Evolutionary conservation across 92 coral and sea anemone species (phyloP).

Genomic region (Blastomussa wellsi): DNA sequence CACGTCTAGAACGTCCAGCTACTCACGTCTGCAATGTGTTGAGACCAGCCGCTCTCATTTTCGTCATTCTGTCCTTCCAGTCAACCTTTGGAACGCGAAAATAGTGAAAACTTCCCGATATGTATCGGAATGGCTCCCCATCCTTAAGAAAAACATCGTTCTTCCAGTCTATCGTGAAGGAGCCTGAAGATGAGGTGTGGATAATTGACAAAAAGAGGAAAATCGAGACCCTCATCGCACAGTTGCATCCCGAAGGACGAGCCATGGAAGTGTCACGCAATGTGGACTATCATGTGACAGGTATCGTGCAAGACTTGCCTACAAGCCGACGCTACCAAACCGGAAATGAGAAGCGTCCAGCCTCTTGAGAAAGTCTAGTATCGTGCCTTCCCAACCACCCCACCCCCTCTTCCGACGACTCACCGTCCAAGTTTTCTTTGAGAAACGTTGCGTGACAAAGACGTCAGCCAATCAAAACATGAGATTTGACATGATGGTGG

Average conservation of each 20-base stretch:
- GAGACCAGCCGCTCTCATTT: slow-evolving; percentile 84
- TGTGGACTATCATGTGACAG: neutral
- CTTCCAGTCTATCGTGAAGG: slow-evolving; percentile 82
- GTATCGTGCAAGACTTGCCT: too few relatives aligned
- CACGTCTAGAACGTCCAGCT: slow-evolving; percentile 78
- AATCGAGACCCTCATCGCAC: neutral
- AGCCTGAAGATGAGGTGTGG: slow-evolving; percentile 39
- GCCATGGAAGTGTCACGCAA: neutral
- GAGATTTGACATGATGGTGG: too few relatives aligned
- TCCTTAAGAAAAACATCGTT: slow-evolving; percentile 84
- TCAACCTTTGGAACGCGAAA: slow-evolving; percentile 73
- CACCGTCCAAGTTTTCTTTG: too few relatives aligned
- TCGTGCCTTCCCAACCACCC: too few relatives aligned
- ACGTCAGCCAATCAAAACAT: too few relatives aligned
- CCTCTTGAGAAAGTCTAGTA: too few relatives aligned
- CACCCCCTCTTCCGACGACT: too few relatives aligned
- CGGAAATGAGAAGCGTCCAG: too few relatives aligned
- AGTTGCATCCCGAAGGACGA: neutral
- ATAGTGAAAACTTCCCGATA: slow-evolving; percentile 85
- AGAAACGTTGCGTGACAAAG: too few relatives aligned
- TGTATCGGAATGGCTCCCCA: slow-evolving; percentile 93
- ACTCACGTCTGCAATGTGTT: slow-evolving; percentile 89
- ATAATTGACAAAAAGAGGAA: slow-evolving; percentile 23
- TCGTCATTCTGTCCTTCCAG: slow-evolving; percentile 85
- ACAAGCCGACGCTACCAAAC: too few relatives aligned